These are phyloP conservation scores for Schlechtendalia chinensis DNA, from an alignment of 1,140 invertebrate species.

Conservation along the genomic window DNA sequence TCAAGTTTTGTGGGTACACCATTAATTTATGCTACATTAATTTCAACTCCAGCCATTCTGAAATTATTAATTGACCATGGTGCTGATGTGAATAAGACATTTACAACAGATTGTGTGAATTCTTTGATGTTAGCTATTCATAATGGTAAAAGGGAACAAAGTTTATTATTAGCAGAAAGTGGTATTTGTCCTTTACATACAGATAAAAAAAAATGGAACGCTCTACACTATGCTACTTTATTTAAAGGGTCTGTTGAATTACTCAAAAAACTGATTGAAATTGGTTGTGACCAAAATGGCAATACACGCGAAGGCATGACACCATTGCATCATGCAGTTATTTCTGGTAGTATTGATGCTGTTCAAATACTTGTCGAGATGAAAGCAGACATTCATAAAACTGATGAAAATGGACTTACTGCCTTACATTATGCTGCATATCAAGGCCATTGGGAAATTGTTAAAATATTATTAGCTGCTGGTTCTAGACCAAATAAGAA, in stretches of 20 bases:
- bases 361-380: conserved; percentile 32
- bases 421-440: conserved; percentile 46
- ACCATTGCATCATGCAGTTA: conserved; percentile 45
- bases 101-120: conserved; percentile 41
- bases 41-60: conserved; percentile 25
- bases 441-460: conserved; percentile 40
- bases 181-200: conserved; percentile 42
- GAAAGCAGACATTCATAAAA: conserved; percentile 30
- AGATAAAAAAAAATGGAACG: conserved; percentile 46
- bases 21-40: conserved; percentile 36
- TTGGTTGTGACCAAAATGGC: conserved; percentile 38
- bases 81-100: conserved; percentile 42
- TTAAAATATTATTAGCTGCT: conserved; percentile 33
- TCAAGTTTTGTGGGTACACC: conserved; percentile 15
- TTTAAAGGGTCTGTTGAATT: conserved; percentile 28
- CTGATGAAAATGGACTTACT: conserved; percentile 46
- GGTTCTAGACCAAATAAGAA: conserved; percentile 42
- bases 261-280: conserved; percentile 23
- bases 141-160: conserved; percentile 29
- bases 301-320: conserved; percentile 33
- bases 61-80: conserved; percentile 38
- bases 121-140: conserved; percentile 34
- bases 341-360: conserved; percentile 35
- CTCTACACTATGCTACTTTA: conserved; percentile 40
- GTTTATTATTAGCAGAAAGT: conserved; percentile 37